These are phyloP conservation scores for Cephus nigrinus DNA, from an alignment of 2,888 invertebrate genomes.

Conservation along the genomic window DNA sequence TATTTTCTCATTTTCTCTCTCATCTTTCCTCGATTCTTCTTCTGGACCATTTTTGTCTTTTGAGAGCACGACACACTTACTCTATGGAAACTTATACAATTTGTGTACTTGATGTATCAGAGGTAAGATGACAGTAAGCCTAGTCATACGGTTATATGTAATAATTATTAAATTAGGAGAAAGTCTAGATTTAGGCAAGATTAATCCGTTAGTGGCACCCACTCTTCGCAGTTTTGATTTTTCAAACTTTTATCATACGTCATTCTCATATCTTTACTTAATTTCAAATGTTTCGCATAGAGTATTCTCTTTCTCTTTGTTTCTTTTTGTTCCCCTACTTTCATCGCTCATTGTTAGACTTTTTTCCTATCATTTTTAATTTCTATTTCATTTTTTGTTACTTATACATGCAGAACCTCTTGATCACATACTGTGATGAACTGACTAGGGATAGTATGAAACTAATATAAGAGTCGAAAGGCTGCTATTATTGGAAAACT, in stretches of 20 bases:
- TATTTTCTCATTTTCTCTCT: neutral
- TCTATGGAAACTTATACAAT: constrained; percentile 37
- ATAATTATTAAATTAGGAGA: constrained; percentile 37
- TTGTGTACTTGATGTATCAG: constrained; percentile 37
- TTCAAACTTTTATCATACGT: no score
- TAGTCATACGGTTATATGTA: constrained; percentile 47
- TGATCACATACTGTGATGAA: no score
- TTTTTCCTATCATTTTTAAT: constrained; percentile 1
- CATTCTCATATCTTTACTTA: no score
- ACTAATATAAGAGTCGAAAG: constrained; percentile 30
- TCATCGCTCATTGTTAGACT: constrained; percentile 16
- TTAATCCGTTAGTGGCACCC: constrained; percentile 19
- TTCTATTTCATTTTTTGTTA: no score
- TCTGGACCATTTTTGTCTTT: constrained; percentile 15
- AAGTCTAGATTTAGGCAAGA: constrained; percentile 60
- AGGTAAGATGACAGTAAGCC: constrained; percentile 46
- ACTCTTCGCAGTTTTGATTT: no score
- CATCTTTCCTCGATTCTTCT: neutral
- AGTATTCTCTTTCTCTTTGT: constrained; percentile 10
- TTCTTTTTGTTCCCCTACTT: constrained; percentile 16
- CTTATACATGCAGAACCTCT: no score
- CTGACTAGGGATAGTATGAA: no score
- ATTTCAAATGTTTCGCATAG: no score
- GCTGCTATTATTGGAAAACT: constrained; percentile 43
- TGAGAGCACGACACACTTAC: constrained; percentile 15